Evolutionary conservation across 2,113 vertebrate species (phyloP).

Genomic region (Onychostoma macrolepis): DNA sequence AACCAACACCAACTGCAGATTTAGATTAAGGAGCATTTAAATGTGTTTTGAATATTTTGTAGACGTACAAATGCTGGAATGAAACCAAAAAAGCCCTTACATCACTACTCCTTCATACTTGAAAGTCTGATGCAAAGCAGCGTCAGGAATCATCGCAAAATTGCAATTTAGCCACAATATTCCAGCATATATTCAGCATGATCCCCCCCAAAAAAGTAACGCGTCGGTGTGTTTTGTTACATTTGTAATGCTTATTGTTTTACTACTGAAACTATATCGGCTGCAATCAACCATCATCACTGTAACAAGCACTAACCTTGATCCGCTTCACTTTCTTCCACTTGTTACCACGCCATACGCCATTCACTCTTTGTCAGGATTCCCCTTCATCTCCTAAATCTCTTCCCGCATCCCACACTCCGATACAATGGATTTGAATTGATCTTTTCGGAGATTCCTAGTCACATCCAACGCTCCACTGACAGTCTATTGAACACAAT

Average conservation of each 20-base stretch:
- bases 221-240: neutral
- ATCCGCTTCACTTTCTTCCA: slow-evolving; percentile 69
- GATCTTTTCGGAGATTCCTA: neutral
- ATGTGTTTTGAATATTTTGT: neutral
- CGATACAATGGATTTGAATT: neutral
- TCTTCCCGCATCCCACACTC: slow-evolving; percentile 1
- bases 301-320: slow-evolving; percentile 71
- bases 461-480: slow-evolving; percentile 39
- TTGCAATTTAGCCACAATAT: neutral
- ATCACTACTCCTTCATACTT: neutral
- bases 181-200: neutral
- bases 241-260: neutral
- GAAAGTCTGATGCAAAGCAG: neutral
- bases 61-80: neutral
- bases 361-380: slow-evolving; percentile 59
- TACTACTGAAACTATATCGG: neutral
- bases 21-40: neutral
- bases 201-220: neutral
- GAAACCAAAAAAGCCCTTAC: neutral
- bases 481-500: slow-evolving; percentile 63
- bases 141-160: neutral
- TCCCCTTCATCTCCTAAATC: slow-evolving; percentile 62
- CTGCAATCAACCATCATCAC: neutral
- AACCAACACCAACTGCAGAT: neutral
- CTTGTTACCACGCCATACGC: slow-evolving; percentile 71